Percentiles rank a stretch among this genome's conserved stretches.
phyloP scores from a whole-genome alignment of 2,888 invertebrate species.

The Eristalinus sepulchralis region DNA sequence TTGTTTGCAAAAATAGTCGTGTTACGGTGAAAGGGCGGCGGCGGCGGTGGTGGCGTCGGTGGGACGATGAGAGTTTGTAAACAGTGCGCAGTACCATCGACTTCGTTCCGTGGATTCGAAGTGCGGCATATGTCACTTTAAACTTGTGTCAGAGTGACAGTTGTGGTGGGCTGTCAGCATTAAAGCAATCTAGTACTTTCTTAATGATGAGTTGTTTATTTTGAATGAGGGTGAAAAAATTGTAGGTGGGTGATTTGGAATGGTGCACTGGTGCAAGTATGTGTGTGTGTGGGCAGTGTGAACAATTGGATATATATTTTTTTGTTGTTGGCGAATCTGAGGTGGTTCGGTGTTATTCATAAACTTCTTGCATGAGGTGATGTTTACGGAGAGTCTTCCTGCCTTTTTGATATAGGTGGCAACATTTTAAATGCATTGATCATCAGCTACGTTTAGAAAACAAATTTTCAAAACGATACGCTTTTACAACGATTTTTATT shows the following conservation, averaged over 20 bases:
- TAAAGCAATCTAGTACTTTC: background rate
- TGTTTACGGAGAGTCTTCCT: too few relatives aligned
- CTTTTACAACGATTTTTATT: too few relatives aligned
- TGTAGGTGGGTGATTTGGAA: background rate
- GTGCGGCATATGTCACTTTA: background rate
- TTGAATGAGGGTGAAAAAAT: background rate
- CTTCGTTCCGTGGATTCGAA: background rate
- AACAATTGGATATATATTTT: background rate
- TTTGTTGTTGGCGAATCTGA: background rate
- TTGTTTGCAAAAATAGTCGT: constrained; percentile 51
- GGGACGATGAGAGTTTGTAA: background rate
- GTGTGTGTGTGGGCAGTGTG: background rate
- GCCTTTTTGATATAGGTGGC: too few relatives aligned
- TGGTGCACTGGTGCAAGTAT: too few relatives aligned
- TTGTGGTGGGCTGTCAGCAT: background rate
- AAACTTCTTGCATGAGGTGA: background rate
- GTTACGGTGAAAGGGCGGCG: background rate
- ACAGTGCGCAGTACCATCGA: constrained; percentile 24
- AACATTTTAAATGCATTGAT: too few relatives aligned
- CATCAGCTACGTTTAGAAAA: too few relatives aligned
- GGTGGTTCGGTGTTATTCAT: background rate
- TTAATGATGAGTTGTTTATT: background rate
- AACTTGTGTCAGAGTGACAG: constrained; percentile 5
- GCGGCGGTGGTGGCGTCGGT: background rate
- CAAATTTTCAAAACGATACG: too few relatives aligned